Evolutionary conservation across 2,888 invertebrate species (phyloP), one percentile per base, ranked within the genome.

Genomic region (Endotricha flammealis): DNA sequence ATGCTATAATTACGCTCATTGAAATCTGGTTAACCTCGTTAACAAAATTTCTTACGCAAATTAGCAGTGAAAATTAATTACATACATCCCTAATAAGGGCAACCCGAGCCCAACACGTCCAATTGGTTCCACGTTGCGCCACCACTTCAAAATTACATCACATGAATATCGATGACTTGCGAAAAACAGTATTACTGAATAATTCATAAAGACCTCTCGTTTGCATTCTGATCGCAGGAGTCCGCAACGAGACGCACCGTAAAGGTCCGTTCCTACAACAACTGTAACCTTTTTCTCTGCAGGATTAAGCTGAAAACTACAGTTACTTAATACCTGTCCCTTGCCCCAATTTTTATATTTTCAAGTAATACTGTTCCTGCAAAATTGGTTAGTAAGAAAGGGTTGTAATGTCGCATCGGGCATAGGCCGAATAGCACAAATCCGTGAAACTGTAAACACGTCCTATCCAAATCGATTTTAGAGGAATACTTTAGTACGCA

Each of bases 131-230:
- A 6, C 20, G 6, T 20, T 20, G 20, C n/a, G 8, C 29, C 33
- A 36, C 44, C 38, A 50, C 44, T 55, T 44, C 41, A 48, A 49
- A 50, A 59, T 51, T 49, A 54, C 48, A 42, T 48, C 51, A 46
- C 59, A 65, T 67, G 65, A 65, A 67, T 64, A 67, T 65, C 63
- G 65, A 67, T 65, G 65, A 57, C 59, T 57, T 38, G 52, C 52
- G 54, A 57, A 61, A 59, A 51, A 57, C 43, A 32, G 42, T 31
- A 40, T 42, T 40, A 51, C 57, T 67, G 67, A 67, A 67, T 67
- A 56, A 67, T 67, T 67, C 66, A 67, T 65, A 48, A 42, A 50
- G 45, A 37, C 41, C 50, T 54, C 50, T 61, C 58, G 58, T 64
- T 65, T 62, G 64, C 65, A 65, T 65, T 61, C 62, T 57, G 56